Evolutionary conservation across 1,140 invertebrate genomes (phyloP), one percentile per base, ranked within the genome.

Genomic region (Drosophila sulfurigaster): DNA sequence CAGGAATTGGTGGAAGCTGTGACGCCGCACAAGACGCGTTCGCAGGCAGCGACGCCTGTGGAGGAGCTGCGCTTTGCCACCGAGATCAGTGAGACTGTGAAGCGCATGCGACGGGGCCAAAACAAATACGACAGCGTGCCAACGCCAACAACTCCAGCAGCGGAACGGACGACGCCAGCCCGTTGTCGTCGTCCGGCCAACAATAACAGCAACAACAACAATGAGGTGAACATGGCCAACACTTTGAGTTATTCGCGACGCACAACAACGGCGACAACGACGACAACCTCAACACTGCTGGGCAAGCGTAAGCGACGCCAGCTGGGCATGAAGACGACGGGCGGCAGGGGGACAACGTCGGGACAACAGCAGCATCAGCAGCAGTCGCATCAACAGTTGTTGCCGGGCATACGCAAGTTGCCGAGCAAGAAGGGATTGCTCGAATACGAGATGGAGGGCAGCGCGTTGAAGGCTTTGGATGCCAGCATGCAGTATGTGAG

Each of bases 41-140:
- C 87, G 10, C 82, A 91, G 13, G 83, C 90, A 0, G 78, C 81
- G 5, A 91, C 90, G 5, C 90, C 90, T 0, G 79, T 91, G 3
- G 90, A 91, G 66, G 90, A 91, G 32, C 56, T 92, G 15, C 87
- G 91, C 4, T 92, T 92, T 52, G 91, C 91, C 46, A 92, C 91
- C 20, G 91, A 92, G 35, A 92, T 92, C 1, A 91, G 87, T 30
- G 91, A 92, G 68, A 92, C 82, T 58, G 91, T 92, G 0, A 92
- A 92, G 49, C 79, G 91, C 0, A 88, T 92, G 83, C 71, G 91
- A 4, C 83, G 91, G 8, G 91, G 91, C 1, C 91, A 92, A 3
- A 92, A 92, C 20, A 92, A 92, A 54, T 92, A 92, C 46, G 91
- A 92, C 72, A 91, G 73, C 16, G 65, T 82, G 38, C 79, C 86